Evolutionary conservation across 2,113 vertebrate genomes (phyloP).

Genomic region (Rhynchomys soricoides): DNA sequence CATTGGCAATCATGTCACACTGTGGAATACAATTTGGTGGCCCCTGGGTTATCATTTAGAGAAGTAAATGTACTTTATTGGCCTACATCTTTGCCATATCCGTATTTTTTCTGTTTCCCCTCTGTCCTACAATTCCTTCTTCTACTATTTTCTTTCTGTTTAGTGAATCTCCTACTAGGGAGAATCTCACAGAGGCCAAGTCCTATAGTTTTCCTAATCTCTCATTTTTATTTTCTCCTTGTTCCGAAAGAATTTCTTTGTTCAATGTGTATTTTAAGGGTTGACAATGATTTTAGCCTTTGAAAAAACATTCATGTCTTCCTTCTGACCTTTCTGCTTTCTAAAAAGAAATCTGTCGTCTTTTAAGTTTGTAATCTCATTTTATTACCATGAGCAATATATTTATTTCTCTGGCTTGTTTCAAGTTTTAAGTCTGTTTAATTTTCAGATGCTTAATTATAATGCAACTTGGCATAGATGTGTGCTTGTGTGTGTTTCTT

Average conservation of each 20-base stretch:
- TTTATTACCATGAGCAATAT: neutral
- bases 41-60: neutral
- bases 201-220: neutral
- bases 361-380: neutral
- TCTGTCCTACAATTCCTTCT: neutral
- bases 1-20: neutral
- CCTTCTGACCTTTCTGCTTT: neutral
- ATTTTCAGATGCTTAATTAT: neutral
- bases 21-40: neutral
- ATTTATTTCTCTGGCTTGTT: neutral
- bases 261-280: neutral
- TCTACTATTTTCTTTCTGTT: neutral
- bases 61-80: neutral
- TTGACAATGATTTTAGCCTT: neutral
- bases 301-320: neutral
- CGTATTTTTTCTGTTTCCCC: neutral
- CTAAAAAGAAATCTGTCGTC: neutral
- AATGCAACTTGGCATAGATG: neutral
- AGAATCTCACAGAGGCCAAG: neutral
- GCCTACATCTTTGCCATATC: neutral
- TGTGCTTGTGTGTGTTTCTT: neutral
- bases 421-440: slow-evolving; percentile 32
- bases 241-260: neutral
- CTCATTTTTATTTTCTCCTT: neutral
- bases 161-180: neutral